These are phyloP conservation scores for Drosophila navojoa DNA, from an alignment of 1,140 invertebrate species.

Conservation along the genomic window DNA sequence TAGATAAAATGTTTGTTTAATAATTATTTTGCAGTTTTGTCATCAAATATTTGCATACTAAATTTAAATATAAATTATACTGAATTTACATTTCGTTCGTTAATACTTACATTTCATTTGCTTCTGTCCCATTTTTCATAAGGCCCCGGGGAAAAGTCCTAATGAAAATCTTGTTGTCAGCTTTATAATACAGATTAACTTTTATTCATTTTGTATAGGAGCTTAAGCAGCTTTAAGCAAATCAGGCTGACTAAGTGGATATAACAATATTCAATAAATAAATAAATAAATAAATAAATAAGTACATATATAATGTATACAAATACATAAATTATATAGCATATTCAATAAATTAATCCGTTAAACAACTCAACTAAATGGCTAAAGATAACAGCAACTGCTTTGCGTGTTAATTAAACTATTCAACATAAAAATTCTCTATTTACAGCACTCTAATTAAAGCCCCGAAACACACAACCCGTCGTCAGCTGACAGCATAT, in stretches of 20 bases:
- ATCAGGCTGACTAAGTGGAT: constrained; percentile 52
- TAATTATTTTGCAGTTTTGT: too few species aligned
- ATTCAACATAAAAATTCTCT: constrained; percentile 64
- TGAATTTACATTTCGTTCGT: too few species aligned
- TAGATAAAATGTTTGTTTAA: too few species aligned
- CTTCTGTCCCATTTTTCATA: not conserved
- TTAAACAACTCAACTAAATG: constrained; percentile 64
- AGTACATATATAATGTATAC: not conserved
- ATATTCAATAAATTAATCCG: constrained; percentile 18
- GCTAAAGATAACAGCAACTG: constrained; percentile 69
- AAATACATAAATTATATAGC: constrained; percentile 36
- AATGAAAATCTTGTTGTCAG: not conserved
- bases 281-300: constrained; percentile 35
- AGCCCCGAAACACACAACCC: constrained; percentile 24
- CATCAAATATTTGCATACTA: too few species aligned
- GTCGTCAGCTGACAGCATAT: constrained; percentile 21
- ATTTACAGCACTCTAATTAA: constrained; percentile 70
- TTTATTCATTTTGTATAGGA: constrained; percentile 60
- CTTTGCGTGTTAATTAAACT: constrained; percentile 64
- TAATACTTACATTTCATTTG: not conserved
- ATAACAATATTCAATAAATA: constrained; percentile 62
- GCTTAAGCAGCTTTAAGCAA: constrained; percentile 43
- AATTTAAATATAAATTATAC: too few species aligned
- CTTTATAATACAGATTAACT: constrained; percentile 40
- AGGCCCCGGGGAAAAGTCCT: too few species aligned